Base-by-base conservation (phyloP, 2,888 invertebrate species). In the Perizoma affinitatum region DNA sequence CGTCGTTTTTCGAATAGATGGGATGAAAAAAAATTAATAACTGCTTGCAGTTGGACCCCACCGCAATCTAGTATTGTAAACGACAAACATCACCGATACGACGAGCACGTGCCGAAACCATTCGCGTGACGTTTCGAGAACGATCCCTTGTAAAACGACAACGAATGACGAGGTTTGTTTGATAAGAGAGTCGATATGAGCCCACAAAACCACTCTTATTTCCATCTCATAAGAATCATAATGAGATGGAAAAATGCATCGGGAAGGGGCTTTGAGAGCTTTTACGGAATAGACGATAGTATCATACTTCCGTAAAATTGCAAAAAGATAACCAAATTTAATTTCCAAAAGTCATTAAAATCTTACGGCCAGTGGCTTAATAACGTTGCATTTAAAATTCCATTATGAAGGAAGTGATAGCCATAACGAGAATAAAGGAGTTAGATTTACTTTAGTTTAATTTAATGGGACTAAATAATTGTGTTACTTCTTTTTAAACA, bases 51-150 rank as follows among this genome's bases (percentile, higher is more conserved):
- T 38, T 1, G n/a, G n/a, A 50, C 68, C 66, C 45, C 68, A 68
- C 74, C 67, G 55, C 66, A 64, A 66, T 64, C 69, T 74, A 75
- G 73, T 73, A 79, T 81, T 77, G 84, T 83, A 84, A 85, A 85
- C 77, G 79, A 74, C 81, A 75, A 84, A 84, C 81, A 84, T 83
- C 76, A 77, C 81, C 73, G 79, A 74, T 75, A 75, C 71, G 72
- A 70, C 65, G 46, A 85, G 78, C 90, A 90, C 90, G 90, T 88
- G 90, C 79, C 87, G 66, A 69, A 74, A 69, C 82, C 83, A 79
- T 85, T 88, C 77, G 80, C 78, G 79, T 83, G 83, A 84, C 80
- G 78, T 81, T 78, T 48, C 75, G 75, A 70, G 78, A 79, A 82
- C 83, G 75, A 76, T 74, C 78, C 77, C 78, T 79, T 80, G 82